Evolutionary conservation across 1,140 invertebrate species (phyloP).

Genomic region (Ridgeia piscesae): DNA sequence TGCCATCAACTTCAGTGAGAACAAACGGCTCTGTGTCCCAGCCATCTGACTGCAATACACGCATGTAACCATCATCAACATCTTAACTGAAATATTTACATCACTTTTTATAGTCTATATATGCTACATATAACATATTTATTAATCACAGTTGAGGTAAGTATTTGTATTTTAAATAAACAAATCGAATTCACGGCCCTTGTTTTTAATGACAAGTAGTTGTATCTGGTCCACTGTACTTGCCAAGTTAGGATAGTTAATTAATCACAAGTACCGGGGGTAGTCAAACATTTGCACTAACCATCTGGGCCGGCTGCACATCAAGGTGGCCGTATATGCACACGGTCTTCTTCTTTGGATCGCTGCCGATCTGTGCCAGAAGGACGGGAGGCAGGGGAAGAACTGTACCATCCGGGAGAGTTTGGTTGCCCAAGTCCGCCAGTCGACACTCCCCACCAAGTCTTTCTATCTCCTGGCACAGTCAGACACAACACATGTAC

Average conservation of each 20-base stretch:
- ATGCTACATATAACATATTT: too few relatives aligned
- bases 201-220: too few relatives aligned
- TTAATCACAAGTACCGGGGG: too few relatives aligned
- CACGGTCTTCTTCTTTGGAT: constrained; percentile 85
- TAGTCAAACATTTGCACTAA: constrained; percentile 30
- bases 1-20: constrained; percentile 83
- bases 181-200: too few relatives aligned
- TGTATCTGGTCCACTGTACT: too few relatives aligned
- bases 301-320: constrained; percentile 87
- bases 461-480: constrained; percentile 66
- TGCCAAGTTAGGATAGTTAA: too few relatives aligned
- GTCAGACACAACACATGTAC: not conserved
- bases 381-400: constrained; percentile 85
- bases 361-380: constrained; percentile 80
- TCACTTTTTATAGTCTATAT: too few relatives aligned
- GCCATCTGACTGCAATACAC: constrained; percentile 72
- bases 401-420: constrained; percentile 70
- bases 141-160: too few relatives aligned
- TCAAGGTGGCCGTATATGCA: constrained; percentile 97
- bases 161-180: too few relatives aligned
- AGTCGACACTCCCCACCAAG: constrained; percentile 77
- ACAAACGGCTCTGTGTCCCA: constrained; percentile 95
- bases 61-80: not conserved
- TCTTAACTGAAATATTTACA: too few relatives aligned
- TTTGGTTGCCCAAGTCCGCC: constrained; percentile 76